phyloP scores from a whole-genome alignment of 2,113 vertebrate genomes.

The Ascaphus truei region DNA sequence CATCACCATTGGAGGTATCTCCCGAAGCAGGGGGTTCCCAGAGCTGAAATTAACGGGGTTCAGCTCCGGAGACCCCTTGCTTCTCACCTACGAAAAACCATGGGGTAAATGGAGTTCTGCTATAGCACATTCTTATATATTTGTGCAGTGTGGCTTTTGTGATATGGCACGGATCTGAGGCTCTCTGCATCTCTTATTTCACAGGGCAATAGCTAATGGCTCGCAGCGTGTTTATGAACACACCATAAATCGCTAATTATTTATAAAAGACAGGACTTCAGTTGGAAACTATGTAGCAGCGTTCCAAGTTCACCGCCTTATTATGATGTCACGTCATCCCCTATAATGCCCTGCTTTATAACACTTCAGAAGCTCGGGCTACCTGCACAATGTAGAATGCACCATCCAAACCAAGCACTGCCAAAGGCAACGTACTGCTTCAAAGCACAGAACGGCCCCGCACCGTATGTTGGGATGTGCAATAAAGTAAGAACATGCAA shows the following conservation, averaged over 20 bases:
- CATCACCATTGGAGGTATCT: no score
- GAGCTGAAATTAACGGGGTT: no score
- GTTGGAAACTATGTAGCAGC: constrained; percentile 34
- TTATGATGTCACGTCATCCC: constrained; percentile 32
- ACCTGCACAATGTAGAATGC: constrained; percentile 7
- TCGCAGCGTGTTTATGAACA: constrained; percentile 14
- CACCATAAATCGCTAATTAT: constrained; percentile 35
- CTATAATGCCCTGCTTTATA: constrained; percentile 27
- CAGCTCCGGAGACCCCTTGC: no score
- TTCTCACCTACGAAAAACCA: no score
- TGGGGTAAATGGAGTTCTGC: no score
- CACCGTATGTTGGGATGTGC: not conserved
- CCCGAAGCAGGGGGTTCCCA: no score
- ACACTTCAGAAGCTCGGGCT: not conserved
- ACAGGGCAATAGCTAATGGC: constrained; percentile 17
- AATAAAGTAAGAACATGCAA: constrained; percentile 9
- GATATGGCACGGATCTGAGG: not conserved
- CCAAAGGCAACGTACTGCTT: constrained; percentile 23
- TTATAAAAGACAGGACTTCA: constrained; percentile 28
- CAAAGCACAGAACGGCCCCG: constrained; percentile 3
- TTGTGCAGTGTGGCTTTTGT: not conserved
- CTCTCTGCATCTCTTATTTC: constrained; percentile 14
- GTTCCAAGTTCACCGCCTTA: constrained; percentile 29
- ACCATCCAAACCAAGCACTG: constrained; percentile 21
- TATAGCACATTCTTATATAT: constrained; percentile 1